Evolutionary conservation across 2,888 invertebrate genomes (phyloP).

Genomic region (Crioceris asparagi): DNA sequence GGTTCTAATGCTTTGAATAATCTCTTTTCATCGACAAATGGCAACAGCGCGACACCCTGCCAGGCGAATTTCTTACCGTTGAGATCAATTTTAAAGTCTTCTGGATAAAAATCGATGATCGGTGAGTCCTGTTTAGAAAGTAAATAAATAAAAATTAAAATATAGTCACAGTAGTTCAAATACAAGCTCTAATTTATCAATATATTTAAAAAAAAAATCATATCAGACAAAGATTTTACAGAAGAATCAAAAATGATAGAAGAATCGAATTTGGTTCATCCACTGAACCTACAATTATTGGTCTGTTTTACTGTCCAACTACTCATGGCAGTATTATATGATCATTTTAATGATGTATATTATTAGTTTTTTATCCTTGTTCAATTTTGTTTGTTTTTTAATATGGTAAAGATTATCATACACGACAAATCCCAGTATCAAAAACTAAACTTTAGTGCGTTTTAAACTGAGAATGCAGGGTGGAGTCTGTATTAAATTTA

Average conservation of each 20-base stretch:
- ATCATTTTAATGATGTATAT: too few relatives aligned
- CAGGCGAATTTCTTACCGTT: slow-evolving; percentile 99
- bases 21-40: slow-evolving; percentile 92
- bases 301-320: background rate
- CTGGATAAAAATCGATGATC: slow-evolving; percentile 98
- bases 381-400: too few relatives aligned
- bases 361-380: too few relatives aligned
- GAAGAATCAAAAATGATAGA: background rate
- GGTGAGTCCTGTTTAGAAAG: slow-evolving; percentile 56
- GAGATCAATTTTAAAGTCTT: slow-evolving; percentile 92
- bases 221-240: background rate
- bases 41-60: slow-evolving; percentile 97
- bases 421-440: too few relatives aligned
- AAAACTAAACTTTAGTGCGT: too few relatives aligned
- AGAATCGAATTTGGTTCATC: too few relatives aligned
- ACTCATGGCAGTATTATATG: background rate
- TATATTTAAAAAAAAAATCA: background rate
- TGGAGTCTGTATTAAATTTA: too few relatives aligned
- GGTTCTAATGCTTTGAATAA: slow-evolving; percentile 73
- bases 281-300: too few relatives aligned
- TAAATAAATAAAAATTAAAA: background rate
- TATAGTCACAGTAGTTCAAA: too few relatives aligned
- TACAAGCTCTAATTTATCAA: too few relatives aligned
- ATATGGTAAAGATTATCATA: too few relatives aligned
- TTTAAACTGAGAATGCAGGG: too few relatives aligned